Evolutionary conservation across 1,140 invertebrate species (phyloP).

Genomic region (Lepidurus couesii): DNA sequence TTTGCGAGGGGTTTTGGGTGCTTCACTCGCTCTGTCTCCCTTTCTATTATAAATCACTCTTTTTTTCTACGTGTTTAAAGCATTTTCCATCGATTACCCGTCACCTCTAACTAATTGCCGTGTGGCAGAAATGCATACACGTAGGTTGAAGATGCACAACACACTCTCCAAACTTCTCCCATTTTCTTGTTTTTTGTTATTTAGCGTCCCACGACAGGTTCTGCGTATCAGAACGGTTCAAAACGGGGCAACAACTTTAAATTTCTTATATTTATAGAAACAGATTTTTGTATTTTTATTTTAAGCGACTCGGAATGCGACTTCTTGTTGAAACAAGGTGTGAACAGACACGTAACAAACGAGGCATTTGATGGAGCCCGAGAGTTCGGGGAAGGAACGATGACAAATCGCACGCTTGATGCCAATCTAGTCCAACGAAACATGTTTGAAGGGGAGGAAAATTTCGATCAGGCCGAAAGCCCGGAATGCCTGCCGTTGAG

Average conservation of each 20-base stretch:
- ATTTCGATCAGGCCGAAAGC: too few relatives aligned
- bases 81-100: slow-evolving; percentile 21
- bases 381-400: not conserved
- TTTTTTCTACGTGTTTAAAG: slow-evolving; percentile 9
- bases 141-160: not conserved
- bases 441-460: too few relatives aligned
- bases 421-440: not conserved
- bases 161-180: not conserved
- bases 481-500: too few relatives aligned
- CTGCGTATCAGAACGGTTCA: too few relatives aligned
- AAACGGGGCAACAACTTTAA: too few relatives aligned
- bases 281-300: not conserved
- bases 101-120: slow-evolving; percentile 13
- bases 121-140: slow-evolving; percentile 18
- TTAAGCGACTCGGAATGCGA: not conserved
- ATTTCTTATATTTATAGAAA: too few relatives aligned
- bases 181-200: not conserved
- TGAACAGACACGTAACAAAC: not conserved
- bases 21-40: slow-evolving; percentile 12
- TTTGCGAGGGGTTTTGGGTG: not conserved
- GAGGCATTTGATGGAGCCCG: not conserved
- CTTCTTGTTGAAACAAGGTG: not conserved
- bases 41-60: not conserved
- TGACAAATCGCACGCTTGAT: not conserved
- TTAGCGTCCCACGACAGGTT: too few relatives aligned